Evolutionary conservation across 2,888 invertebrate species (phyloP).

Genomic region (Cyaniris semiargus): DNA sequence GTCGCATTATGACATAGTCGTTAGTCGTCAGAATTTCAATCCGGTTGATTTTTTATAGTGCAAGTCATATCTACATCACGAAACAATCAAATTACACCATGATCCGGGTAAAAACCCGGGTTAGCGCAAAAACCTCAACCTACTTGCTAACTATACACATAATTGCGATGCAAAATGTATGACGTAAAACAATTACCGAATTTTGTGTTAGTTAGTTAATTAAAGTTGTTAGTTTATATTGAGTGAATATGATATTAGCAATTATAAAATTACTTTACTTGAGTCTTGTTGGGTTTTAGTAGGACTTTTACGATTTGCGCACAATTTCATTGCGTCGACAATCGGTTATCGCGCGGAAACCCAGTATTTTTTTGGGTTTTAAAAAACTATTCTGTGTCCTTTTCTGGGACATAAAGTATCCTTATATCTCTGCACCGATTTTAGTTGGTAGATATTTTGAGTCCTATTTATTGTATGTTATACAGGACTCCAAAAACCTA

Average conservation of each 20-base stretch:
- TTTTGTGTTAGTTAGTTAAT: neutral
- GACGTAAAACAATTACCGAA: slow-evolving; percentile 1
- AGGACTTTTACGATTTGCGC: too few species aligned
- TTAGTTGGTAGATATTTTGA: too few species aligned
- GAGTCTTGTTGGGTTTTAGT: too few species aligned
- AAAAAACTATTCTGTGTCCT: too few species aligned
- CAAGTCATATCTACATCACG: slow-evolving; percentile 34
- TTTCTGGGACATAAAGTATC: too few species aligned
- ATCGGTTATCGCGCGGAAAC: too few species aligned
- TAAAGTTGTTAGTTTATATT: neutral
- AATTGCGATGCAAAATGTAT: slow-evolving; percentile 36
- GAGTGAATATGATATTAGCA: neutral
- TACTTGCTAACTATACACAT: slow-evolving; percentile 15
- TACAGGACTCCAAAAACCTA: too few species aligned
- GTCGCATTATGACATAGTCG: slow-evolving; percentile 9
- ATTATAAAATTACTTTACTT: too few species aligned
- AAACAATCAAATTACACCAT: slow-evolving; percentile 40
- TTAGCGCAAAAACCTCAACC: slow-evolving; percentile 43
- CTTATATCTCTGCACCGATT: too few species aligned
- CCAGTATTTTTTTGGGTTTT: too few species aligned
- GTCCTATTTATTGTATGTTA: too few species aligned
- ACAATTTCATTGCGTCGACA: too few species aligned
- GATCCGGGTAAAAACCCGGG: slow-evolving; percentile 48
- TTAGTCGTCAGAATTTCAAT: slow-evolving; percentile 40
- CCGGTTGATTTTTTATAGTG: slow-evolving; percentile 46